Percentiles rank a stretch among this genome's conserved stretches.
phyloP scores from a whole-genome alignment of 1,140 invertebrate species.

The Aphidius ervi region DNA sequence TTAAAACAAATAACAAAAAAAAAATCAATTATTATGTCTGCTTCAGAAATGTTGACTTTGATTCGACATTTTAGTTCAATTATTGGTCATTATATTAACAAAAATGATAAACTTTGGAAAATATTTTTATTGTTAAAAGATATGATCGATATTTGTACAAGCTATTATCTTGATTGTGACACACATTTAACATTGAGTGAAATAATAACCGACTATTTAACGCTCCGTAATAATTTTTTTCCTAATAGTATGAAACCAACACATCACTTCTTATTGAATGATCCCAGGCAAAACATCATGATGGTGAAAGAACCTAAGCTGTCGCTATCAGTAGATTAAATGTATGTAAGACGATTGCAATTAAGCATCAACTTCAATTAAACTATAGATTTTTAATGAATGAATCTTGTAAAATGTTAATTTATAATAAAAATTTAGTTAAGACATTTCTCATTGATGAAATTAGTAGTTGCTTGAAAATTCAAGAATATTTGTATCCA shows the following conservation, averaged over 20 bases:
- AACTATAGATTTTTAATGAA: constrained; percentile 19
- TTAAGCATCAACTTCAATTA: constrained; percentile 10
- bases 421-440: no score
- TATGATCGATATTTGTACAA: no score
- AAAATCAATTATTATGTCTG: constrained; percentile 14
- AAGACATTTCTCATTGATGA: no score
- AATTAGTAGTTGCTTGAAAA: no score
- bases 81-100: no score
- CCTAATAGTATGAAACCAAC: constrained; percentile 8
- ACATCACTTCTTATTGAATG: constrained; percentile 16
- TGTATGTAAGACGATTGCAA: constrained; percentile 15
- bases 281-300: constrained; percentile 12
- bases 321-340: constrained; percentile 10
- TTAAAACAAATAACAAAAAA: constrained; percentile 9
- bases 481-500: no score
- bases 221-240: neutral
- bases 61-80: neutral
- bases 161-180: no score
- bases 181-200: no score
- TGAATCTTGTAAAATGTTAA: no score
- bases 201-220: constrained; percentile 12
- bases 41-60: no score
- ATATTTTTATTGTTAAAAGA: no score
- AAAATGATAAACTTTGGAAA: no score
- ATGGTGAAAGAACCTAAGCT: constrained; percentile 4